Percentiles rank a stretch among this genome's conserved stretches.
Evolutionary conservation across 2,797 vertebrate species (phyloP).

Genomic region (Paramormyrops hopkinsi): DNA sequence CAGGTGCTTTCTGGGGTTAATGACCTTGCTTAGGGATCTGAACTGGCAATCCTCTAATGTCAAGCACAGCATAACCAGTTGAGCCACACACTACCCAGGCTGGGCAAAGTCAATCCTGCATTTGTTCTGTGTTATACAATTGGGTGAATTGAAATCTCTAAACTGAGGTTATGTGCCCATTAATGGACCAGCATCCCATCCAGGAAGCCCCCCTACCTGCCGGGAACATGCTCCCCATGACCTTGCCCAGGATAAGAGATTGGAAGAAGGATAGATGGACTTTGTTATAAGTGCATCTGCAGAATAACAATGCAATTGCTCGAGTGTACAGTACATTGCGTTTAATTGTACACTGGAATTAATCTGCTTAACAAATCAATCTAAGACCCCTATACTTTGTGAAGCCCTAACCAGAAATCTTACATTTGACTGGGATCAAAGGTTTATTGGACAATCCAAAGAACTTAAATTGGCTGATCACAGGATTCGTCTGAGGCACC

Average conservation of each 20-base stretch:
- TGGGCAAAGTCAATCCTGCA: background rate
- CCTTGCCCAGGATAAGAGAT: background rate
- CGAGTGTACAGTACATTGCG: background rate
- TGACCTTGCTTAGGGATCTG: background rate
- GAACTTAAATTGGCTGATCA: conserved; percentile 25
- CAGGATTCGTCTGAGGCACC: conserved; percentile 15
- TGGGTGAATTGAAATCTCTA: background rate
- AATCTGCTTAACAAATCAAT: background rate
- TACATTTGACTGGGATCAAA: background rate
- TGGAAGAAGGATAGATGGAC: background rate
- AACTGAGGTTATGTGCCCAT: background rate
- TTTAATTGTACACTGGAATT: background rate
- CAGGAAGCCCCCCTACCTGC: background rate
- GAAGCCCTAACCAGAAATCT: background rate
- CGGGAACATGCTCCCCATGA: background rate
- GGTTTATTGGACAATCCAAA: background rate
- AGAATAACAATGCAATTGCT: background rate
- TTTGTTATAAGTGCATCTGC: background rate
- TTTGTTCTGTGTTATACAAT: background rate
- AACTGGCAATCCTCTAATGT: background rate
- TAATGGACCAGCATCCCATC: background rate
- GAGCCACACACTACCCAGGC: background rate
- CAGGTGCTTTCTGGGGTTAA: background rate
- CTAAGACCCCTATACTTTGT: background rate
- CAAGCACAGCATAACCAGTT: background rate